phyloP scores from a whole-genome alignment of 2,113 vertebrate species.

The Siphamia tubifer region DNA sequence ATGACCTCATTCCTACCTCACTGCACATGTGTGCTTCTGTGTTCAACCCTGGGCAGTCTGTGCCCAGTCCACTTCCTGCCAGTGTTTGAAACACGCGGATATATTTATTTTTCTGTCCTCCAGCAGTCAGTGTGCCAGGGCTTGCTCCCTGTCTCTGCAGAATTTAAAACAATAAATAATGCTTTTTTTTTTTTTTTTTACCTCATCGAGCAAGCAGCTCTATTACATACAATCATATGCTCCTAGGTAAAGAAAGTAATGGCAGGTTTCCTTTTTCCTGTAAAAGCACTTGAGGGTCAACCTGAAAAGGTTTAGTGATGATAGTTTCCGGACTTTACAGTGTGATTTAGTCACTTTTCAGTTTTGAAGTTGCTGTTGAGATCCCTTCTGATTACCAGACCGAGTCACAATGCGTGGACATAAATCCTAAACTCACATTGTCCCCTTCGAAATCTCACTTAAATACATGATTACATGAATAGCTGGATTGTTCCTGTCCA shows the following conservation, averaged over 20 bases:
- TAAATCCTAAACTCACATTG: conserved; percentile 29
- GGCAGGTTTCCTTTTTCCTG: conserved; percentile 17
- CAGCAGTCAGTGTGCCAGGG: conserved; percentile 50
- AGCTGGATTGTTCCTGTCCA: conserved; percentile 48
- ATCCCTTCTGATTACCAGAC: conserved; percentile 32
- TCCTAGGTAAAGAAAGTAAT: conserved; percentile 22
- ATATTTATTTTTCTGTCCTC: conserved; percentile 68
- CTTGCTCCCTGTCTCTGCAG: conserved; percentile 17
- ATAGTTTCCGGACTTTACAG: conserved; percentile 22
- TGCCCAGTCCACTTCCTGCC: conserved; percentile 55
- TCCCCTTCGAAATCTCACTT: conserved; percentile 41
- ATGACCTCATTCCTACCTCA: conserved; percentile 22
- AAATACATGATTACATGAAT: conserved; percentile 65
- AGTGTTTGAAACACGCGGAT: conserved; percentile 54
- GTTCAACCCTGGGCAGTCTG: conserved; percentile 3
- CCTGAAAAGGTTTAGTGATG: conserved; percentile 3
- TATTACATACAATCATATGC: conserved; percentile 10
- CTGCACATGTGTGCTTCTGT: neutral
- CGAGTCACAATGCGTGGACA: conserved; percentile 11
- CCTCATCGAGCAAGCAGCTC: neutral
- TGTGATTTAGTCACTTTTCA: conserved; percentile 25
- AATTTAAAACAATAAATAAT: conserved; percentile 66
- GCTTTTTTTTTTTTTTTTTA: conserved; percentile 7
- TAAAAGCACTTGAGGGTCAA: neutral
- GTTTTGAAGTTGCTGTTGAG: neutral